Base-by-base conservation (phyloP, 2,888 invertebrate species). In the Augochlorella aurata region DNA sequence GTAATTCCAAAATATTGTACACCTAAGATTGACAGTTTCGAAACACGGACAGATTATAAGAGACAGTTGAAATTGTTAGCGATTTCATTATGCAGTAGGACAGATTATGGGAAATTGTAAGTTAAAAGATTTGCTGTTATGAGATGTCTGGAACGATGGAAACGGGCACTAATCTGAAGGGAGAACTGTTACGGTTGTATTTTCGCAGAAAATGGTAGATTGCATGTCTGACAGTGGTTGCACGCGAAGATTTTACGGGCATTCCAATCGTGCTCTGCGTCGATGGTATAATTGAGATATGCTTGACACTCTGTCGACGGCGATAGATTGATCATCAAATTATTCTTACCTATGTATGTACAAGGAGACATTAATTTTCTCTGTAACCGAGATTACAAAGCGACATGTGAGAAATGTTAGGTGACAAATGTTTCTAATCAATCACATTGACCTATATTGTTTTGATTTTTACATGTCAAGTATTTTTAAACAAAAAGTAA, bases 171-270 rank as follows among this genome's bases (percentile, higher is more conserved):
- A 24, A 54, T 14, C 47, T 29, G 38, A 77, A 9, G 24, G 49
- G 21, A 52, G 66, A 66, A 61, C 80, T 80, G 86, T 85, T 79
- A 77, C 10, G 82, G 67, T 73, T 74, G 66, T 87, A 79, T 84
- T 76, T 69, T 75, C 77, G 44, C 67, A 77, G 74, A 72, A 82
- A 84, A 79, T 77, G 77, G 79, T 75, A 79, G 83, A 85, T 87
- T 82, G 87, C 86, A 79, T 83, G 85, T 75, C 74, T 67, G 63
- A 63, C 71, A 75, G 49, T 80, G 79, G 83, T 77, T 82, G 84
- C 87, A 87, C 58, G 85, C 82, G 82, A 85, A 85, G 87, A 87
- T 84, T 87, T 85, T 77, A 73, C 74, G 77, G 66, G 84, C 71
- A 78, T 66, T 69, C 72, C 58, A 69, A 58, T 80, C 77, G 76